Evolutionary conservation across 2,888 invertebrate species (phyloP), one percentile per base, ranked within the genome.

Genomic region (Catocala sponsa): DNA sequence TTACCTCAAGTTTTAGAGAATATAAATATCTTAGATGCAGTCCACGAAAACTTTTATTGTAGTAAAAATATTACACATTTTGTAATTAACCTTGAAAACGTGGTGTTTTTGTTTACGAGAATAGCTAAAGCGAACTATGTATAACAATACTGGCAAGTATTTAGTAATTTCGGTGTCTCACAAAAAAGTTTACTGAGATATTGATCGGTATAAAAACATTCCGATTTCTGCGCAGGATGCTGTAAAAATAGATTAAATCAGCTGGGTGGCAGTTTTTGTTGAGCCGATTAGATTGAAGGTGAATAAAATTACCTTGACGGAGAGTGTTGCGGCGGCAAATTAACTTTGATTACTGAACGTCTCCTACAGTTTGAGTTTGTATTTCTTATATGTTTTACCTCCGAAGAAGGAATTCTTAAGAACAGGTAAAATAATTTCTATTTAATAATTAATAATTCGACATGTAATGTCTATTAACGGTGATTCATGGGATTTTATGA

Each of bases 281-380:
- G 69, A 65, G 65, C 64, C 56, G 68, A 71, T 76, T 71, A 71
- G 52, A 68, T 64, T 65, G 68, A 67, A 78, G 73, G 73, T 59
- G 58, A 68, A 59, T 52, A 66, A 61, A 55, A 59, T 66, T 55
- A 57, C 72, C 61, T 74, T 74, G 68, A 68, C 64, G 25, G 33
- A 64, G 67, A 63, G 63, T 66, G 54, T 38, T 48, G 55, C 25
- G 32, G 60, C 11, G 48, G 60, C 42, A 67, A 63, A 64, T 53
- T 60, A 54, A 53, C 51, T 62, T 59, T 60, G 33, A 55, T 65
- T 63, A 63, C 9, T 54, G n/a, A 35, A 13, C 13, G 12, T 15
- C 10, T 9, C n/a, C 44, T 44, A 12, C 44, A 42, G 48, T 47
- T 41, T 50, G 6, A n/a, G n/a, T 35, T 13, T 50, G 12, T 38